These are phyloP conservation scores for Cossypha heuglini DNA, from an alignment of 2,797 vertebrate species.

Conservation along the genomic window DNA sequence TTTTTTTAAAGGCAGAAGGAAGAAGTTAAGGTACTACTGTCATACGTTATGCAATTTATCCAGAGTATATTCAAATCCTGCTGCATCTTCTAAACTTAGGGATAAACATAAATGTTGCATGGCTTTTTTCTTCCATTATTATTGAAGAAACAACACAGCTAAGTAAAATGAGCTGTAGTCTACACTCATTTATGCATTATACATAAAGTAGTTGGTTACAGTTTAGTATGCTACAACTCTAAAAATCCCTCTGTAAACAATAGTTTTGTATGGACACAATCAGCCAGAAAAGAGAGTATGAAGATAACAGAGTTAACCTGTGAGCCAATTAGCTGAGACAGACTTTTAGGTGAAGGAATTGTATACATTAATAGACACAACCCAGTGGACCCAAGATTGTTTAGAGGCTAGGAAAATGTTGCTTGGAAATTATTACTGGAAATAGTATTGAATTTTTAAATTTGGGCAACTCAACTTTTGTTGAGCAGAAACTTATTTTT, in stretches of 20 bases:
- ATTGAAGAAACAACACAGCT: background rate
- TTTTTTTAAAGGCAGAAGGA: rapidly evolving
- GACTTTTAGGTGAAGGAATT: background rate
- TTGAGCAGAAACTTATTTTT: background rate
- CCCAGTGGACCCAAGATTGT: background rate
- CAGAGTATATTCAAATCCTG: background rate
- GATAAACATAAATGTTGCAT: background rate
- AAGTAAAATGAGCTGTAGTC: background rate
- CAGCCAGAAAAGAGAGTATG: background rate
- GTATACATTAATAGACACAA: background rate
- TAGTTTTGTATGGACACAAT: background rate
- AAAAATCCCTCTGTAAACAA: background rate
- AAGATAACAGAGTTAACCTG: background rate
- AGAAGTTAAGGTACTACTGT: background rate
- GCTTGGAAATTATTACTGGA: background rate
- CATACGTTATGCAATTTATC: background rate
- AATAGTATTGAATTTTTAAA: background rate
- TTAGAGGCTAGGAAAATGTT: background rate
- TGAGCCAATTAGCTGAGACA: background rate
- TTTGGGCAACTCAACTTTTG: background rate
- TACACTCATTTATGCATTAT: background rate
- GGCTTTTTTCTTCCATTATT: background rate
- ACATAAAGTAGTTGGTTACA: background rate
- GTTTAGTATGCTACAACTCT: background rate
- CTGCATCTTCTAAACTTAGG: background rate